Conservation (phyloP, 1,140 invertebrate species). For the Drosophila pruinosa region DNA sequence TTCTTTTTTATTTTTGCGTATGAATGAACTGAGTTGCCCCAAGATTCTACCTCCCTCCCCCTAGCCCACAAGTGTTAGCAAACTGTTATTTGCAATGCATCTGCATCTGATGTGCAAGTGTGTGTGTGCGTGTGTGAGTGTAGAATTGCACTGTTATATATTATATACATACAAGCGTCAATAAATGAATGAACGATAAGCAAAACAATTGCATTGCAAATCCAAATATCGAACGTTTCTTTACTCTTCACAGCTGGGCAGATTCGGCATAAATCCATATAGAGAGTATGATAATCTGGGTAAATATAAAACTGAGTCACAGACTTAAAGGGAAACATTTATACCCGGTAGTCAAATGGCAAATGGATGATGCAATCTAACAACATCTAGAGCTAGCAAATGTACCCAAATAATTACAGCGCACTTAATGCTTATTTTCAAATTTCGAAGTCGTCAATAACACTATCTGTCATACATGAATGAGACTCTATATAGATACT, state of each 20-base stretch:
- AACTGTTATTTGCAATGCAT: slow-evolving; percentile 36
- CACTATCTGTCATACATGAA: too few relatives aligned
- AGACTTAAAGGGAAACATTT: too few relatives aligned
- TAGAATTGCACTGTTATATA: slow-evolving; percentile 39
- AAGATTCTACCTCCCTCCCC: background rate
- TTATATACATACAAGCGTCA: slow-evolving; percentile 27
- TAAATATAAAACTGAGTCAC: too few relatives aligned
- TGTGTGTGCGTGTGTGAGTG: background rate
- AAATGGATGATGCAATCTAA: too few relatives aligned
- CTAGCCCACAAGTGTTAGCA: background rate
- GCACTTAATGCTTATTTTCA: too few relatives aligned
- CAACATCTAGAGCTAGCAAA: too few relatives aligned
- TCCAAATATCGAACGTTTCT: background rate
- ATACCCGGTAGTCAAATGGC: too few relatives aligned
- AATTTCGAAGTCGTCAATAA: too few relatives aligned
- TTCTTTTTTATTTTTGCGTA: slow-evolving; percentile 14
- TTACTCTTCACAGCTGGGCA: background rate
- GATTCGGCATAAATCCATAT: background rate
- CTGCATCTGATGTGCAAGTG: background rate
- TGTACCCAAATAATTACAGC: too few relatives aligned
- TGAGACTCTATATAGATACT: too few relatives aligned
- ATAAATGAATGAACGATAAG: slow-evolving; percentile 21
- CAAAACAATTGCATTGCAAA: slow-evolving; percentile 25
- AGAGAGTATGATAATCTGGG: background rate
- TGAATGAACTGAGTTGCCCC: slow-evolving; percentile 3